phyloP scores from a whole-genome alignment of 2,888 invertebrate species.

The Lycia hirtaria region DNA sequence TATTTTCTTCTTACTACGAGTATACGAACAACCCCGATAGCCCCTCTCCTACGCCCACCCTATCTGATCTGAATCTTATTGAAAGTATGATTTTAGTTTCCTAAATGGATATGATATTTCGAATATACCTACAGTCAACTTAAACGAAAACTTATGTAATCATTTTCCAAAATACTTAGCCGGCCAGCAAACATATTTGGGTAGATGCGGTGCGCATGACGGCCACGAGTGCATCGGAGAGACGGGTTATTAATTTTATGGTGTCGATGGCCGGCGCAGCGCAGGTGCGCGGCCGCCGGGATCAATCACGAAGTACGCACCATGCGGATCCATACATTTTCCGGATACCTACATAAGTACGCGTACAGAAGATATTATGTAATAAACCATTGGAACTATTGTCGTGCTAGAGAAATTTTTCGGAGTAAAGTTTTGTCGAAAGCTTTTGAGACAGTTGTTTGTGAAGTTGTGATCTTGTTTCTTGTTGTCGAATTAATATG shows the following conservation, averaged over 20 bases:
- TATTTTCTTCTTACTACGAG: no score
- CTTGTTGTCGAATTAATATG: no score
- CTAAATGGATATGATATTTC: not conserved
- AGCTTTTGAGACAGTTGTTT: no score
- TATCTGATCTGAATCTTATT: no score
- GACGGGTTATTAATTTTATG: conserved; percentile 85
- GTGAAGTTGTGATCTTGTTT: no score
- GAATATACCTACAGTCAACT: not conserved
- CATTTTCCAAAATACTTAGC: not conserved
- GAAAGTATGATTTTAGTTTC: not conserved
- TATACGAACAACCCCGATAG: no score
- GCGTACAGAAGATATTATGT: not conserved
- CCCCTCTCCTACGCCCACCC: no score
- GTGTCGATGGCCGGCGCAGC: conserved; percentile 84
- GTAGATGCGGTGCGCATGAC: conserved; percentile 47
- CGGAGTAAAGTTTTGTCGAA: no score
- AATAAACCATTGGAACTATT: not conserved
- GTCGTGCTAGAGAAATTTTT: no score
- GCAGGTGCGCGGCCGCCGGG: conserved; percentile 65
- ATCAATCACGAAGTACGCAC: conserved; percentile 69
- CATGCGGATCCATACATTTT: conserved; percentile 40
- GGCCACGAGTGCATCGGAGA: conserved; percentile 76
- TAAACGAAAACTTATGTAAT: not conserved
- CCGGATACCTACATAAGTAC: conserved; percentile 16
- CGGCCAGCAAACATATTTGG: conserved; percentile 4